Evolutionary conservation across 1,140 invertebrate genomes (phyloP).

Genomic region (Aphaenogaster ashmeadi): DNA sequence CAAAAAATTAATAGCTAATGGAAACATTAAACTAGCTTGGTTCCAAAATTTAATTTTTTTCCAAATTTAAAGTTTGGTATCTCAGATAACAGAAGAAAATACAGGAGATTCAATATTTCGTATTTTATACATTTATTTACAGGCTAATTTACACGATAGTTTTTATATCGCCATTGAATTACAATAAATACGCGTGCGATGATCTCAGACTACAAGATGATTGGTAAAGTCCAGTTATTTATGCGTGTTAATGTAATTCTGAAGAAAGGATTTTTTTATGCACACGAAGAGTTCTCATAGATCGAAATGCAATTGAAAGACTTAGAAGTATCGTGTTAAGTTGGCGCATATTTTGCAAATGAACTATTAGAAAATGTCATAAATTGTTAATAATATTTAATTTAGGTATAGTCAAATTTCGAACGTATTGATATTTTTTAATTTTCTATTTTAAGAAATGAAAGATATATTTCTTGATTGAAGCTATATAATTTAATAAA

Average conservation of each 20-base stretch:
- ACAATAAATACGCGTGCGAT: conserved; percentile 76
- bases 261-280: neutral
- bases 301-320: conserved; percentile 27
- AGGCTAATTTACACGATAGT: conserved; percentile 85
- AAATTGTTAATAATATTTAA: conserved; percentile 19
- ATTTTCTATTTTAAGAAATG: conserved; percentile 12
- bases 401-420: neutral
- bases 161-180: conserved; percentile 52
- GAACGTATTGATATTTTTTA: neutral
- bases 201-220: conserved; percentile 24
- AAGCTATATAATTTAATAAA: conserved; percentile 1
- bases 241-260: conserved; percentile 14
- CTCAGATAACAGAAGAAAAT: neutral
- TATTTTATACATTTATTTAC: conserved; percentile 87
- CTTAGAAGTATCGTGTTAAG: neutral
- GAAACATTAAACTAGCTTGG: neutral
- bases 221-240: conserved; percentile 13
- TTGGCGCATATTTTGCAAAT: neutral
- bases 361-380: neutral
- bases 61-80: neutral
- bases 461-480: neutral
- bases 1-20: neutral
- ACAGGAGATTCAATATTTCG: conserved; percentile 23
- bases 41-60: neutral
- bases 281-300: neutral